Conservation (phyloP, 2,797 vertebrate species). For the Malacoctenus gilli region DNA sequence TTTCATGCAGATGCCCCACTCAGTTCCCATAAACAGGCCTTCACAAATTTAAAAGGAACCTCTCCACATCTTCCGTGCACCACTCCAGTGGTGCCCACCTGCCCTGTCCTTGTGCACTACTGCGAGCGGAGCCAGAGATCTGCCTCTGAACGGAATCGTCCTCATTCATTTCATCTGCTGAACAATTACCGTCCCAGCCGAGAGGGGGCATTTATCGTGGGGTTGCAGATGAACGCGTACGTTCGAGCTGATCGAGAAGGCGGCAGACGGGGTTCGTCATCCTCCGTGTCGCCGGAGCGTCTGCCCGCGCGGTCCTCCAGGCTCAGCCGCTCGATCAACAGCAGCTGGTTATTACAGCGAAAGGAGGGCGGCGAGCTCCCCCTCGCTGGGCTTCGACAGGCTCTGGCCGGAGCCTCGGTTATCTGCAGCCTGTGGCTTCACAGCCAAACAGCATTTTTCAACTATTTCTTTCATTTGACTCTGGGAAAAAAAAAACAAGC, state of each 20-base stretch:
- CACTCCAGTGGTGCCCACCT: slow-evolving; percentile 16
- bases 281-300: slow-evolving; percentile 69
- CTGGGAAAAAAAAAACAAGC: slow-evolving; percentile 2
- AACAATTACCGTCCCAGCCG: slow-evolving; percentile 56
- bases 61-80: slow-evolving; percentile 34
- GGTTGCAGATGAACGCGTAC: slow-evolving; percentile 2
- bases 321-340: slow-evolving; percentile 55
- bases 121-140: slow-evolving; percentile 26
- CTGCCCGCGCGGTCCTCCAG: slow-evolving; percentile 57
- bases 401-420: slow-evolving; percentile 22
- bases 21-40: slow-evolving; percentile 14
- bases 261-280: slow-evolving; percentile 63
- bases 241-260: slow-evolving; percentile 51
- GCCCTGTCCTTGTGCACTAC: slow-evolving; percentile 9
- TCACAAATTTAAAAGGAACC: slow-evolving; percentile 30
- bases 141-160: slow-evolving; percentile 41
- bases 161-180: slow-evolving; percentile 52
- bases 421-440: slow-evolving; percentile 15
- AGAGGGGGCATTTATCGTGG: slow-evolving; percentile 19
- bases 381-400: slow-evolving; percentile 36
- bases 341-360: slow-evolving; percentile 63
- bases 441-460: slow-evolving; percentile 1
- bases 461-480: slow-evolving; percentile 11
- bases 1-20: slow-evolving; percentile 28
- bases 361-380: slow-evolving; percentile 22